A percentile compares a stretch with the other conserved stretches of the same genome.
Conservation (phyloP, 1,140 invertebrate genomes). For the Cydia pomonella region DNA sequence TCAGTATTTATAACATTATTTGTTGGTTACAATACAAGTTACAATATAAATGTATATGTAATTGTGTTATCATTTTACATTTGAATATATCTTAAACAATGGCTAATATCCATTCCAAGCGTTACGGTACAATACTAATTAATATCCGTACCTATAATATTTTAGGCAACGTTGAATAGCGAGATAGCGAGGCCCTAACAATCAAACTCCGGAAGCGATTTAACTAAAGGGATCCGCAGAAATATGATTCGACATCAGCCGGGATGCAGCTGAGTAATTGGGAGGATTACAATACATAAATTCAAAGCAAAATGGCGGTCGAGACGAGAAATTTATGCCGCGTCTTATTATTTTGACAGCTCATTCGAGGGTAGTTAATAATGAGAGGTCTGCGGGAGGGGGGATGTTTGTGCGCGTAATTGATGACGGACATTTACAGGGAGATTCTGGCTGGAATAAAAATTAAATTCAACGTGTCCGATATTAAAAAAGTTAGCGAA, state of each 20-base stretch:
- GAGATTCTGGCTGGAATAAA: slow-evolving; percentile 31
- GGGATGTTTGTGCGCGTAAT: slow-evolving; percentile 40
- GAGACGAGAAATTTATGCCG: slow-evolving; percentile 55
- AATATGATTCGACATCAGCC: slow-evolving; percentile 25
- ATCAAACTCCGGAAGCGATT: slow-evolving; percentile 12
- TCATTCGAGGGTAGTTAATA: slow-evolving; percentile 60
- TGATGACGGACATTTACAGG: slow-evolving; percentile 52
- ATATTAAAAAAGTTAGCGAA: slow-evolving; percentile 31
- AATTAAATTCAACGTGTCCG: slow-evolving; percentile 19
- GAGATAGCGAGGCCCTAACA: slow-evolving; percentile 7
- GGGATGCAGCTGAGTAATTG: slow-evolving; percentile 56
- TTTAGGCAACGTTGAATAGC: neutral
- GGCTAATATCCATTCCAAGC: no score
- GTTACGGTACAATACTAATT: no score
- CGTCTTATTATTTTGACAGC: slow-evolving; percentile 69
- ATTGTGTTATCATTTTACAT: no score
- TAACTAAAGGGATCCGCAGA: slow-evolving; percentile 16
- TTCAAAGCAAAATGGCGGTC: slow-evolving; percentile 48
- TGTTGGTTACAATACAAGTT: no score
- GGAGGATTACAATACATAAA: slow-evolving; percentile 61
- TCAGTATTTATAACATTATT: no score
- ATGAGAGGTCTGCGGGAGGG: slow-evolving; percentile 37
- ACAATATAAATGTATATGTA: no score
- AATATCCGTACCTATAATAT: neutral
- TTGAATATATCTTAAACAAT: no score